These are phyloP conservation scores for Apogon hyalosoma DNA, from an alignment of 2,797 vertebrate genomes.

Conservation along the genomic window DNA sequence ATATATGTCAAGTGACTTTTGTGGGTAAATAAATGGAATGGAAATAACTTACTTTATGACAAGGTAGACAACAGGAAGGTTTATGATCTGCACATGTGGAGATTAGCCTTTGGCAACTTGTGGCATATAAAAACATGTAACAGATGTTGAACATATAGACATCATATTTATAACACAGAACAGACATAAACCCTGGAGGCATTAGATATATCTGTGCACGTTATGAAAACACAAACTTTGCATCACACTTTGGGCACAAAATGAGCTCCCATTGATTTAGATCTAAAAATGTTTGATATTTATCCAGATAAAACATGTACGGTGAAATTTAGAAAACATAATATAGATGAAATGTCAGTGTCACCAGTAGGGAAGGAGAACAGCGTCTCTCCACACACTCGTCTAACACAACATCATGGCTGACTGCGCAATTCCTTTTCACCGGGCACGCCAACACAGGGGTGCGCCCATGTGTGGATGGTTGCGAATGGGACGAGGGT, in stretches of 20 bases:
- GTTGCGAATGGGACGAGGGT: slow-evolving; percentile 50
- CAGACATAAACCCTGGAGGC: slow-evolving; percentile 22
- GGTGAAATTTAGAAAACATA: slow-evolving; percentile 19
- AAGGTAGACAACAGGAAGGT: slow-evolving; percentile 36
- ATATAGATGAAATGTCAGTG: slow-evolving; percentile 22
- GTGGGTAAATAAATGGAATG: slow-evolving; percentile 33
- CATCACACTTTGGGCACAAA: slow-evolving; percentile 8
- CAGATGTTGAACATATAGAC: slow-evolving; percentile 53
- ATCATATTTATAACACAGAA: slow-evolving; percentile 15
- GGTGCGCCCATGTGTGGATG: slow-evolving; percentile 56
- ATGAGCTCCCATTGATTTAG: slow-evolving; percentile 21
- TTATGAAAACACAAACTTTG: slow-evolving; percentile 9
- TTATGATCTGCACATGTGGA: slow-evolving; percentile 50
- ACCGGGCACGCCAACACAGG: slow-evolving; percentile 38
- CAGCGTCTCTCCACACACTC: slow-evolving; percentile 18
- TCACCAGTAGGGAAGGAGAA: slow-evolving; percentile 18
- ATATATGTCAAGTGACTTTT: slow-evolving; percentile 35
- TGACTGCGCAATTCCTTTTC: slow-evolving; percentile 54
- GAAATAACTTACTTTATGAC: slow-evolving; percentile 57
- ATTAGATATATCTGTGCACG: not conserved
- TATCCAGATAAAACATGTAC: slow-evolving; percentile 1
- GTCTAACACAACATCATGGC: slow-evolving; percentile 58
- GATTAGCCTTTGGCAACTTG: slow-evolving; percentile 46
- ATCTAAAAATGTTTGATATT: slow-evolving; percentile 26
- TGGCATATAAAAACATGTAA: slow-evolving; percentile 42